A percentile compares a stretch with the other conserved stretches of the same genome.
These are phyloP conservation scores for Lates japonicus DNA, from an alignment of 2,797 vertebrate genomes.

Conservation along the genomic window DNA sequence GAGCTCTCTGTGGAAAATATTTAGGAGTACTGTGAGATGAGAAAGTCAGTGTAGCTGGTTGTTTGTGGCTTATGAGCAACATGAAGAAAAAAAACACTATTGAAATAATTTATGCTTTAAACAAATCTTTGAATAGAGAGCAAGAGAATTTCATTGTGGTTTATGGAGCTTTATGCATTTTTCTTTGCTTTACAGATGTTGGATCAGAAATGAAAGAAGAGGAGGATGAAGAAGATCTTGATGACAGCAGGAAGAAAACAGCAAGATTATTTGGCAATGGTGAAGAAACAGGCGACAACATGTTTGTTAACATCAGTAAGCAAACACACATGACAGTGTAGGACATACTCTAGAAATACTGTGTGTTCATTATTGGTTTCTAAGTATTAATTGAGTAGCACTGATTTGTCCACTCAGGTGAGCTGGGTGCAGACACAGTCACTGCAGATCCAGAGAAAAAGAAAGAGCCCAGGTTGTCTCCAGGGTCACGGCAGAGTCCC, in stretches of 20 bases:
- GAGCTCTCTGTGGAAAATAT: too few relatives aligned
- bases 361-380: too few relatives aligned
- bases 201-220: neutral
- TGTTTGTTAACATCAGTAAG: neutral
- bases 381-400: too few relatives aligned
- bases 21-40: too few relatives aligned
- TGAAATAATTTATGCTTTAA: too few relatives aligned
- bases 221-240: neutral
- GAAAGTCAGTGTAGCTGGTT: too few relatives aligned
- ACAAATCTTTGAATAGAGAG: too few relatives aligned
- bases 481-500: neutral
- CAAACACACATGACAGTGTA: neutral
- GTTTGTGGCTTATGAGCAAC: too few relatives aligned
- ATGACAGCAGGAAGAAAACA: neutral
- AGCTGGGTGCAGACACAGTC: neutral
- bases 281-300: neutral
- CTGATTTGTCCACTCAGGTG: neutral
- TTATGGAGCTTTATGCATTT: neutral
- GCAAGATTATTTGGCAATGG: neutral
- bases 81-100: too few relatives aligned
- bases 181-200: constrained; percentile 1
- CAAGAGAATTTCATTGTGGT: neutral
- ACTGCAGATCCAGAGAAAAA: neutral
- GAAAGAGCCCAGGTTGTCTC: neutral
- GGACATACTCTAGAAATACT: too few relatives aligned